These are phyloP conservation scores for Hartigia nigra DNA, from an alignment of 2,888 invertebrate genomes.

Conservation along the genomic window DNA sequence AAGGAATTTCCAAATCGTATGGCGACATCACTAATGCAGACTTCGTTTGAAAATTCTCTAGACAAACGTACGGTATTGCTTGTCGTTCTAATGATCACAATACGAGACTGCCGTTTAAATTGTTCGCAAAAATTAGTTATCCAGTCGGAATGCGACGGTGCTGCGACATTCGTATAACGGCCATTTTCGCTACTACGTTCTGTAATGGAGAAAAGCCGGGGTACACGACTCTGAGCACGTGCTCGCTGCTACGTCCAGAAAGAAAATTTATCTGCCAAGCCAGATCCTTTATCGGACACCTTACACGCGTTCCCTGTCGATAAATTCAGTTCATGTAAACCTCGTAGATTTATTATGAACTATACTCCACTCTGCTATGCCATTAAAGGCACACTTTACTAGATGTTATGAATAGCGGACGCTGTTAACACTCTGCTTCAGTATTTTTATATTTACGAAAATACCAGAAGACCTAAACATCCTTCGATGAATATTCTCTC, in stretches of 20 bases:
- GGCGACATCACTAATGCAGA: not conserved
- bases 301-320: not conserved
- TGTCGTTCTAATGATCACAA: not conserved
- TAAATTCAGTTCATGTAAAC: not conserved
- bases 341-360: not conserved
- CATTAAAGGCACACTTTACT: not conserved
- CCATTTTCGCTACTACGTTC: not conserved
- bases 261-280: not conserved
- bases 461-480: not conserved
- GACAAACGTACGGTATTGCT: not conserved
- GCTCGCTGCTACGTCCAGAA: not conserved
- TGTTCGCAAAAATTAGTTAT: not conserved
- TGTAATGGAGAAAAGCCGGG: not conserved
- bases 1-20: not conserved
- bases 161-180: not conserved
- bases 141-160: not conserved
- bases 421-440: not conserved
- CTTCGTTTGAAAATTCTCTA: not conserved
- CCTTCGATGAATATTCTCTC: not conserved
- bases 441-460: not conserved
- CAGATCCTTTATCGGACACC: not conserved
- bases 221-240: not conserved
- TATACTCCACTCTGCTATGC: not conserved
- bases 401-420: not conserved
- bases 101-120: not conserved